These are phyloP conservation scores for Hippocampus mohnikei DNA, from an alignment of 2,113 vertebrate species.

Conservation along the genomic window DNA sequence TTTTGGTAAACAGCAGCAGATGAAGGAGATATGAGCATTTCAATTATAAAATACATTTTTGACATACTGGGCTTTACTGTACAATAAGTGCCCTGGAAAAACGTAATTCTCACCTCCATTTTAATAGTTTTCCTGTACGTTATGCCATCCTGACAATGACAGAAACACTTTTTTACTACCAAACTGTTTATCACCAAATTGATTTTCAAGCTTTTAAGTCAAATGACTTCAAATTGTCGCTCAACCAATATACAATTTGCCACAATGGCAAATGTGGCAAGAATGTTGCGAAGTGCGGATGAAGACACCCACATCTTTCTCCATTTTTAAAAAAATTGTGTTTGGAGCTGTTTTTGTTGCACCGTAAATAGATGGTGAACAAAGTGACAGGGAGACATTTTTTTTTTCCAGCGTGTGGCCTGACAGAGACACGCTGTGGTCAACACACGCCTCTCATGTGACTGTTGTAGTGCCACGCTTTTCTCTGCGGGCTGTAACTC, in stretches of 20 bases:
- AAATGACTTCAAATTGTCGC: not conserved
- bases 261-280: slow-evolving; percentile 24
- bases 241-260: not conserved
- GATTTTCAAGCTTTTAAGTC: not conserved
- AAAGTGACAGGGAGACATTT: slow-evolving; percentile 36
- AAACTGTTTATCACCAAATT: too few species aligned
- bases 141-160: too few species aligned
- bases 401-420: slow-evolving; percentile 28
- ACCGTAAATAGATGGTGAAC: slow-evolving; percentile 46
- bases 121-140: too few species aligned
- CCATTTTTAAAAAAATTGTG: slow-evolving; percentile 28
- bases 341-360: slow-evolving; percentile 27
- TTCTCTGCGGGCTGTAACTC: slow-evolving; percentile 47
- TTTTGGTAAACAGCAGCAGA: too few species aligned
- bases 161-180: too few species aligned
- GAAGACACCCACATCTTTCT: slow-evolving; percentile 28
- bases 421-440: slow-evolving; percentile 38
- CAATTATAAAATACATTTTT: too few species aligned
- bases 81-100: too few species aligned
- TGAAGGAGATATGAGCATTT: too few species aligned
- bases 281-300: slow-evolving; percentile 33
- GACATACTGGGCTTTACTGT: too few species aligned
- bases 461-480: slow-evolving; percentile 38
- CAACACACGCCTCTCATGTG: slow-evolving; percentile 51
- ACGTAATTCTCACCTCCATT: too few species aligned